phyloP scores from a whole-genome alignment of 2,888 invertebrate species.

The Hirtodrosophila confusa region DNA sequence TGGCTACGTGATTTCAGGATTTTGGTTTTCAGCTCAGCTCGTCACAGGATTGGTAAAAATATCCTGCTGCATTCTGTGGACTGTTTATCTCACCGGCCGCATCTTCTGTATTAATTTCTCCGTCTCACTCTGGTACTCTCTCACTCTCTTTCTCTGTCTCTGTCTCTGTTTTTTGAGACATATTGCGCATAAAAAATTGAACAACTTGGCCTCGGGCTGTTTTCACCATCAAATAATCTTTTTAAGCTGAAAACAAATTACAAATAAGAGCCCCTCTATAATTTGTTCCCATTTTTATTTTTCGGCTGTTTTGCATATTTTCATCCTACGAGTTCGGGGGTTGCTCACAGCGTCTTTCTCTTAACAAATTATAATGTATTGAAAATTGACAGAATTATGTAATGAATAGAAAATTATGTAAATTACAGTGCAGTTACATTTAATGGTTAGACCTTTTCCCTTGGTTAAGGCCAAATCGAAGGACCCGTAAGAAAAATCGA shows the following conservation, averaged over 20 bases:
- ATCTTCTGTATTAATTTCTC: constrained; percentile 5
- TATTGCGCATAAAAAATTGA: constrained; percentile 81
- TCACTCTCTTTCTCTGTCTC: neutral
- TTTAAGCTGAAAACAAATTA: constrained; percentile 79
- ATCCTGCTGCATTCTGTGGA: constrained; percentile 6
- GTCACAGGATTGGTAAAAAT: constrained; percentile 2
- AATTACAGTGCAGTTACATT: constrained; percentile 83
- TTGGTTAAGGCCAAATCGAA: constrained; percentile 29
- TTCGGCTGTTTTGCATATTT: constrained; percentile 49
- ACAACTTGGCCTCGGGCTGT: constrained; percentile 59
- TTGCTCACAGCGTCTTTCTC: constrained; percentile 51
- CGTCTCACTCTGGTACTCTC: neutral
- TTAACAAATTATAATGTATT: constrained; percentile 82
- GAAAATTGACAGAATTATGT: constrained; percentile 83
- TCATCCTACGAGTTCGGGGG: constrained; percentile 24
- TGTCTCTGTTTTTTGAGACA: constrained; percentile 57
- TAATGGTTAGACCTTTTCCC: constrained; percentile 78
- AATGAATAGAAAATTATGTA: constrained; percentile 84
- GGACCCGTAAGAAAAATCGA: constrained; percentile 49
- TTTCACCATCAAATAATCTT: constrained; percentile 77
- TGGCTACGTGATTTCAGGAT: constrained; percentile 67
- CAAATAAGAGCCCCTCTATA: constrained; percentile 57
- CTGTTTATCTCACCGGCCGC: constrained; percentile 26
- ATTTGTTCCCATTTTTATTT: constrained; percentile 56
- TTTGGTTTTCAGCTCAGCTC: constrained; percentile 1